Percentiles rank a stretch among this genome's conserved stretches.
Conservation (phyloP, 2,888 invertebrate species). For the Baccha elongata region DNA sequence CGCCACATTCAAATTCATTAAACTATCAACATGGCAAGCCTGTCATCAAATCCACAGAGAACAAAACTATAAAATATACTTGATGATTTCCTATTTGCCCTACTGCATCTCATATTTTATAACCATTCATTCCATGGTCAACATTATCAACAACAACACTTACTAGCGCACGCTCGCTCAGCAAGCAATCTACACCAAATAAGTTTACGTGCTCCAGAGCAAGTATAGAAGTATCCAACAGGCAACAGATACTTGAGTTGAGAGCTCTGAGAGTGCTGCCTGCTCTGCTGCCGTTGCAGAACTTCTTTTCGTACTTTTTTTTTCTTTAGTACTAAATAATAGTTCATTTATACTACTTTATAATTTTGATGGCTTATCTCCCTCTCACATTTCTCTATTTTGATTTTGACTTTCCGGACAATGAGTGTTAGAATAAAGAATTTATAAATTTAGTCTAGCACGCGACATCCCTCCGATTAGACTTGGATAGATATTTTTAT, state of each 20-base stretch:
- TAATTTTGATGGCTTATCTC: not conserved
- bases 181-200: slow-evolving; percentile 3
- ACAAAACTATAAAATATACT: slow-evolving; percentile 13
- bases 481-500: slow-evolving; percentile 24
- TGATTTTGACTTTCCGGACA: slow-evolving; percentile 25
- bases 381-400: slow-evolving; percentile 23
- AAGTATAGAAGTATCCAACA: not conserved
- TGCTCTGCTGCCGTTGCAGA: not conserved
- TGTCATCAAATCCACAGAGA: slow-evolving; percentile 7
- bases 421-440: slow-evolving; percentile 42
- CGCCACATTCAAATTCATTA: not conserved
- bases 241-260: slow-evolving; percentile 22
- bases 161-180: slow-evolving; percentile 25
- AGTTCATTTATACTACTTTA: not conserved
- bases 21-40: slow-evolving; percentile 22
- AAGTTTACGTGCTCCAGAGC: slow-evolving; percentile 1
- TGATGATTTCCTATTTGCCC: slow-evolving; percentile 28
- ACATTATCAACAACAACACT: slow-evolving; percentile 49
- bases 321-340: slow-evolving; percentile 10
- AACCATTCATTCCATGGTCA: slow-evolving; percentile 27
- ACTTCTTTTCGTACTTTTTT: slow-evolving; percentile 20
- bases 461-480: slow-evolving; percentile 76
- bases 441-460: slow-evolving; percentile 75
- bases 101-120: slow-evolving; percentile 36
- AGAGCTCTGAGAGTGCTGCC: slow-evolving; percentile 12